A percentile compares a stretch with the other conserved stretches of the same genome.
Evolutionary conservation across 2,113 vertebrate species (phyloP).

Genomic region (Crotalus helleri): DNA sequence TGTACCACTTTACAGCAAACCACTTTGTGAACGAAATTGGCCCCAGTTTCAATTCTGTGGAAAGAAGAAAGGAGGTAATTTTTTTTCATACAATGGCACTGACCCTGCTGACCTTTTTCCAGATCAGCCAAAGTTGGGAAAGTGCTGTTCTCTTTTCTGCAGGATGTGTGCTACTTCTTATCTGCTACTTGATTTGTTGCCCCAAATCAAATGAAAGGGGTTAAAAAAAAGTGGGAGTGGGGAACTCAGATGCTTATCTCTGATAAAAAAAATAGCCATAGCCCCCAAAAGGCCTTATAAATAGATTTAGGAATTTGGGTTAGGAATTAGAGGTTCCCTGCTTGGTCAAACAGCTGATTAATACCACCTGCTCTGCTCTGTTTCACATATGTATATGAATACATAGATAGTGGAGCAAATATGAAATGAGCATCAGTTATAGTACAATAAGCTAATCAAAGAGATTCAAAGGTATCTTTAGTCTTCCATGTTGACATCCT

Average conservation of each 20-base stretch:
- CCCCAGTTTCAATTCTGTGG: conserved; percentile 69
- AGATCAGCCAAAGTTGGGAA: not conserved
- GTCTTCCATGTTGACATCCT: not conserved
- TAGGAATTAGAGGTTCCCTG: not conserved
- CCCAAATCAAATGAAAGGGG: not conserved
- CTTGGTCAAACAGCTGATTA: not conserved
- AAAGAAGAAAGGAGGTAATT: conserved; percentile 77
- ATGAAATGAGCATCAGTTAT: not conserved
- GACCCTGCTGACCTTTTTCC: not conserved
- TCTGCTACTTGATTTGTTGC: not conserved
- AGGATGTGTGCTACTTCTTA: not conserved
- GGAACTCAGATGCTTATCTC: not conserved
- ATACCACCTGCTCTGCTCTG: not conserved
- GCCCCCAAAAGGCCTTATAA: not conserved
- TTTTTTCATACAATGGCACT: conserved; percentile 27
- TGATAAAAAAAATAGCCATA: not conserved
- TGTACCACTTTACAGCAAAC: conserved; percentile 50
- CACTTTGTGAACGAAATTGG: conserved; percentile 46
- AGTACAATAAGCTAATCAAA: not conserved
- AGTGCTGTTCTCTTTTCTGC: not conserved
- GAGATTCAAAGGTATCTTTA: not conserved
- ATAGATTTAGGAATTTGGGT: not conserved
- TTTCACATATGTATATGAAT: not conserved
- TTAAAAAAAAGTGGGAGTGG: not conserved
- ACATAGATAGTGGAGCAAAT: not conserved